Evolutionary conservation across 2,888 invertebrate species (phyloP).

Genomic region (Agrochola circellaris): DNA sequence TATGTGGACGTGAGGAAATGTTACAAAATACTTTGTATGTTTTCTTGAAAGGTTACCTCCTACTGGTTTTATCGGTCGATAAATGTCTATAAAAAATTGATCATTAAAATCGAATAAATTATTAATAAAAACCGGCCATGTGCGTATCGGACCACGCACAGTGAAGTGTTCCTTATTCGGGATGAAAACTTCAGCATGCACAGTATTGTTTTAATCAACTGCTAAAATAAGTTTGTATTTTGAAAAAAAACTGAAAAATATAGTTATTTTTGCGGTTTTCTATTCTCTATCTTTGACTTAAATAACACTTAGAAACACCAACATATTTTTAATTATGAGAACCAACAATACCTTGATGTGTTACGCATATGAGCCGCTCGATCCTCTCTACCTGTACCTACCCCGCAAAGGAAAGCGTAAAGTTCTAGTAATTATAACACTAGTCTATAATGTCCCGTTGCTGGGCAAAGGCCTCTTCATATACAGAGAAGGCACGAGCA

Average conservation of each 20-base stretch:
- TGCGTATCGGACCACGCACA: background rate
- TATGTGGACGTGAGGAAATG: conserved; percentile 20
- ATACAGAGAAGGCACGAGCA: too few species aligned
- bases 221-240: background rate
- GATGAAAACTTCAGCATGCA: background rate
- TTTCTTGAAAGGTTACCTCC: conserved; percentile 1
- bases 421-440: too few species aligned
- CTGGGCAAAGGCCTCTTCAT: too few species aligned
- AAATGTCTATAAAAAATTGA: background rate
- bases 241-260: background rate
- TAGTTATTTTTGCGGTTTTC: background rate
- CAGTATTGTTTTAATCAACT: background rate
- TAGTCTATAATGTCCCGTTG: too few species aligned
- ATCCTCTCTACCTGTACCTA: background rate
- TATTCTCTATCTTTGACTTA: too few species aligned
- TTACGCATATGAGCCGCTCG: background rate
- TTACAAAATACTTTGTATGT: background rate
- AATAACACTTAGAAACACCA: background rate
- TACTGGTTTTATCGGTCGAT: background rate
- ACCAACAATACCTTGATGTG: background rate
- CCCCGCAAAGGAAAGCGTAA: too few species aligned
- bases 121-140: background rate
- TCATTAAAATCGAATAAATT: background rate
- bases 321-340: background rate
- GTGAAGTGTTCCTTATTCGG: background rate